Conservation (phyloP, 2,797 vertebrate genomes). For the Lophius americanus region DNA sequence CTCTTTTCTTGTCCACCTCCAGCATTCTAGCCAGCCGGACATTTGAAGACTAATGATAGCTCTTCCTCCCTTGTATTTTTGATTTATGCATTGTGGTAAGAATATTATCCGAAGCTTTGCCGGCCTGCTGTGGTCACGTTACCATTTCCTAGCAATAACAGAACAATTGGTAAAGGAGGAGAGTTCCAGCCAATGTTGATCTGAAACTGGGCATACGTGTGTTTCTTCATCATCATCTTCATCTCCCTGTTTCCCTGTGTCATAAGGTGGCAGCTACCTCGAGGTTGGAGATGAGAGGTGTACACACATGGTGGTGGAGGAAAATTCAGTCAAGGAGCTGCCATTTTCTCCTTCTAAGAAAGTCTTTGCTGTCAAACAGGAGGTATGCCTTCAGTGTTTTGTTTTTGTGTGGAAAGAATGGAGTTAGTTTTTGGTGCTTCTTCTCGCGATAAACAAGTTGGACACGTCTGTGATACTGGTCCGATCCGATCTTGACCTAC, state of each 20-base stretch:
- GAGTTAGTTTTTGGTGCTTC: background rate
- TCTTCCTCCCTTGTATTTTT: background rate
- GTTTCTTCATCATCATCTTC: background rate
- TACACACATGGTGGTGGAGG: slow-evolving; percentile 96
- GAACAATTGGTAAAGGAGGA: no score
- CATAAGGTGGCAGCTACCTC: slow-evolving; percentile 86
- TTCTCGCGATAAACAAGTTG: background rate
- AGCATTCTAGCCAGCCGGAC: background rate
- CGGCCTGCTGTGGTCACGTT: no score
- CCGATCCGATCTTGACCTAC: slow-evolving; percentile 3
- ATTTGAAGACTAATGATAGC: no score
- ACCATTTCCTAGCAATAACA: no score
- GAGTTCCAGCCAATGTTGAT: no score
- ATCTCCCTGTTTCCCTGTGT: slow-evolving; percentile 2
- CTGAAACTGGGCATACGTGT: background rate
- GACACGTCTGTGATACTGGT: background rate
- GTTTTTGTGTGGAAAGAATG: background rate
- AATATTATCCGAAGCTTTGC: no score
- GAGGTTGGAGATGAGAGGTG: slow-evolving; percentile 90
- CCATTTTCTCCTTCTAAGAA: slow-evolving; percentile 87
- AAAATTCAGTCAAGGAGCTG: slow-evolving; percentile 92
- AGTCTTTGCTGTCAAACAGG: slow-evolving; percentile 95
- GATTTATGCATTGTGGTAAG: background rate
- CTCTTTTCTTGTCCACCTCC: background rate
- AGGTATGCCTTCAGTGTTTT: slow-evolving; percentile 78